Evolutionary conservation across 1,140 invertebrate genomes (phyloP).

Genomic region (Euwallacea fornicatus): DNA sequence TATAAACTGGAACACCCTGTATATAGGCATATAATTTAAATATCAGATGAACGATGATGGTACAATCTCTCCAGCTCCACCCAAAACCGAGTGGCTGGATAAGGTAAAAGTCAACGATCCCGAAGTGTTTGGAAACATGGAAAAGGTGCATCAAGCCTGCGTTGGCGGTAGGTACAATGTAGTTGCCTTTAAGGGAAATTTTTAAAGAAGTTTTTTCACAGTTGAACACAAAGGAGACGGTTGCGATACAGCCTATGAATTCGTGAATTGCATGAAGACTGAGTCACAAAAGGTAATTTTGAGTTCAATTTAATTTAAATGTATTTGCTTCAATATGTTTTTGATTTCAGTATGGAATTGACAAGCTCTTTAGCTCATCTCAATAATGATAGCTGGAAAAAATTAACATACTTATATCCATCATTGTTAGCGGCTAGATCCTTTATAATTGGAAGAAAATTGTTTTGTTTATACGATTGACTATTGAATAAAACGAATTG

Average conservation of each 20-base stretch:
- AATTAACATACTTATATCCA: no score
- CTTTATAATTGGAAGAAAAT: no score
- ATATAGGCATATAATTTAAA: background rate
- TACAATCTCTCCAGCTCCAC: background rate
- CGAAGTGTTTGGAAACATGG: constrained; percentile 7
- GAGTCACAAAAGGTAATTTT: constrained; percentile 14
- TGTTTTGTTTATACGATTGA: no score
- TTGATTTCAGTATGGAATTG: constrained; percentile 1
- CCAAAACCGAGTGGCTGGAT: constrained; percentile 10
- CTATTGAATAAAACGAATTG: no score
- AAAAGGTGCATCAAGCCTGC: constrained; percentile 3
- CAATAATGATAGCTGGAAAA: no score
- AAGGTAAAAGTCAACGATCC: constrained; percentile 11
- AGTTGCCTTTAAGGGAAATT: background rate
- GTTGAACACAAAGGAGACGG: constrained; percentile 8
- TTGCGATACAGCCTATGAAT: constrained; percentile 11
- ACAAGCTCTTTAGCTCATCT: background rate
- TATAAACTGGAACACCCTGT: no score
- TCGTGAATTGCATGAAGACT: constrained; percentile 4
- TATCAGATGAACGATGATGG: constrained; percentile 17
- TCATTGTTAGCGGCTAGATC: no score
- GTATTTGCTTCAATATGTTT: background rate
- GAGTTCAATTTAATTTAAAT: constrained; percentile 1
- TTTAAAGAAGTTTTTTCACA: background rate
- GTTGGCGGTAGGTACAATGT: background rate